Percentiles rank a stretch among this genome's conserved stretches.
Evolutionary conservation across 2,113 vertebrate genomes (phyloP).

Genomic region (Notechis scutatus): DNA sequence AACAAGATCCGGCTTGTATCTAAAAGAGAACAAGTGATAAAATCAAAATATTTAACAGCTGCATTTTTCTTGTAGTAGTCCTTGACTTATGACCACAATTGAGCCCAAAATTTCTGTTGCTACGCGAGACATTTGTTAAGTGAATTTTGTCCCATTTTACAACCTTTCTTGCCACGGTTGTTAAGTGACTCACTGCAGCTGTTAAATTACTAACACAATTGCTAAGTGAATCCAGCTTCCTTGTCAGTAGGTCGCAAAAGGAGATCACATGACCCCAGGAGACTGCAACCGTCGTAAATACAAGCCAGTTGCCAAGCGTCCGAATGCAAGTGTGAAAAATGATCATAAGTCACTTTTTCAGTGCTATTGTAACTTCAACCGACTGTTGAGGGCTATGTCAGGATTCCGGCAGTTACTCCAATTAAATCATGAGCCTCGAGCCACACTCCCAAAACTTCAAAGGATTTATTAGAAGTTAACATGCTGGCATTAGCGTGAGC

Average conservation of each 20-base stretch:
- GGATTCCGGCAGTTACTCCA: too few relatives aligned
- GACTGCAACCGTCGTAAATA: too few relatives aligned
- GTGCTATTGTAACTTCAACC: too few relatives aligned
- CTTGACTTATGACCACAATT: neutral
- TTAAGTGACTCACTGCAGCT: neutral
- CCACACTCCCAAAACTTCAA: too few relatives aligned
- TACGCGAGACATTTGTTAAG: neutral
- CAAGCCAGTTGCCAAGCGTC: too few relatives aligned
- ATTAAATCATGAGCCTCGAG: too few relatives aligned
- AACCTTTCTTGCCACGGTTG: neutral
- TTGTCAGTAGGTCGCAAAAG: neutral
- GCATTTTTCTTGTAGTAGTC: neutral
- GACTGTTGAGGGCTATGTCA: too few relatives aligned
- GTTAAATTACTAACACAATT: neutral
- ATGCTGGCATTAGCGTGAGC: too few relatives aligned
- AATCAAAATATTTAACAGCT: constrained; percentile 4
- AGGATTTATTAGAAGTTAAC: too few relatives aligned
- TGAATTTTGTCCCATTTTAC: neutral
- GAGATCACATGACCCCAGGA: too few relatives aligned
- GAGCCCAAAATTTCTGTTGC: neutral
- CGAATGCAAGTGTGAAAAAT: too few relatives aligned
- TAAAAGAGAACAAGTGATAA: constrained; percentile 47
- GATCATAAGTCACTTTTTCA: too few relatives aligned
- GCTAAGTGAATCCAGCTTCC: neutral
- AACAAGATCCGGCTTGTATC: constrained; percentile 90